Percentiles rank a stretch among this genome's conserved stretches.
Evolutionary conservation across 2,113 vertebrate genomes (phyloP).

Genomic region (Microcebus tavaratra): DNA sequence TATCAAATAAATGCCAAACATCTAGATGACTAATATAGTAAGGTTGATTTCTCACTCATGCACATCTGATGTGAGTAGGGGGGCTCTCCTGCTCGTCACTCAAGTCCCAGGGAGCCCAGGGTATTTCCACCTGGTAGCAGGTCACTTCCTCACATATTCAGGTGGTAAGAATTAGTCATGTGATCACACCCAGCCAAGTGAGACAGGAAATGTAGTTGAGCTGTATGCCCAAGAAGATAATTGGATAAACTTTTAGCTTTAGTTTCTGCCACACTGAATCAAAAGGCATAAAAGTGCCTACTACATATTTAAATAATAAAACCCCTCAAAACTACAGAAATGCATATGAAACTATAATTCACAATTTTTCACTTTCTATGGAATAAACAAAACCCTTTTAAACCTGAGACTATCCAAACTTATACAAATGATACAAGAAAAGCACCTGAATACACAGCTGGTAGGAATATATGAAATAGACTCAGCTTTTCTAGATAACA

Average conservation of each 20-base stretch:
- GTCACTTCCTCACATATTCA: neutral
- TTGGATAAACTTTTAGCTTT: neutral
- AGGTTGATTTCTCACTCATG: neutral
- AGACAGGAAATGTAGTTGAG: neutral
- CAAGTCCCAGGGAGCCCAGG: neutral
- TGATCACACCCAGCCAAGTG: neutral
- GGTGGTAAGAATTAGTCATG: neutral
- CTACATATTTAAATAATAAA: neutral
- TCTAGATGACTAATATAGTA: neutral
- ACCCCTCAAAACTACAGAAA: neutral
- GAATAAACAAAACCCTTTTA: neutral
- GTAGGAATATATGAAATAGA: neutral
- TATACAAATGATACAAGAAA: neutral
- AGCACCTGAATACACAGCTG: neutral
- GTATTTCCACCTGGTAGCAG: neutral
- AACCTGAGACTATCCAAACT: neutral
- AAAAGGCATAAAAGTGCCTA: neutral
- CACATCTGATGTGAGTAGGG: neutral
- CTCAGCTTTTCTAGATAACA: too few species aligned
- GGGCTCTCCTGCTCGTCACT: neutral
- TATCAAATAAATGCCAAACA: neutral
- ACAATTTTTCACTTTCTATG: neutral
- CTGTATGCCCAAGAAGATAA: neutral
- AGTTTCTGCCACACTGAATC: neutral
- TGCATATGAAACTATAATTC: neutral